Base-by-base conservation (phyloP, 2,888 invertebrate genomes). In the Polydrusus cervinus region DNA sequence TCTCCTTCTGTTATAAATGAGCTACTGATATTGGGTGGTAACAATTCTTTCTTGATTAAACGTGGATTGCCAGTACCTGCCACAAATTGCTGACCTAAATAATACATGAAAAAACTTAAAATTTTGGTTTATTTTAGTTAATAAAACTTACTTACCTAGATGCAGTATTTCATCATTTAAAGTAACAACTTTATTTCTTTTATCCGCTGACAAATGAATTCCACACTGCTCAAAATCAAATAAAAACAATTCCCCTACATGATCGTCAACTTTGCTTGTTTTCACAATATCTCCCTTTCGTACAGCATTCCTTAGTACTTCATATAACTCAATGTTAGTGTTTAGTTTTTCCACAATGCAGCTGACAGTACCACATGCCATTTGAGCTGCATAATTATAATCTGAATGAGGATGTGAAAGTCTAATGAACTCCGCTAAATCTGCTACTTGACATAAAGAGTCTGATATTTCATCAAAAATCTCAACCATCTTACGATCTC, bases 141-240 rank as follows among this genome's bases (percentile, higher is more conserved):
- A 49, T 43, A 11, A 49, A 16, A 16, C n/a, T 43, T n/a, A 69
- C 77, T 75, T 77, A 77, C 77, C 77, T 71, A 78, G 60, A 18
- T 70, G 62, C 62, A 77, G 98, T 88, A 98, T 97, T 65, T 90
- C 89, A 84, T 98, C 95, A 84, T 97, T 98, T 20, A 98, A 89
- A 0, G 91, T 89, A 0, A 98, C 98, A 60, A 98, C 97, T 82
- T 89, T 86, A 71, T 89, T 87, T 25, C 97, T 89, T 53, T 93
- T 91, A 0, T 89, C 87, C 77, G 96, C 94, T 9, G 93, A 91
- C 74, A 99, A 89, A 86, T 99, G 98, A 76, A 99, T 99, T 2
- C 99, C 99, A 85, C 96, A 95, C 86, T 98, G 97, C 85, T 99
- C 98, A 87, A 99, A 99, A 87, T 99, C 99, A 85, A 97, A 96